Base-by-base conservation (phyloP, 23 tunicate species). In the Clavelina lepadiformis region DNA sequence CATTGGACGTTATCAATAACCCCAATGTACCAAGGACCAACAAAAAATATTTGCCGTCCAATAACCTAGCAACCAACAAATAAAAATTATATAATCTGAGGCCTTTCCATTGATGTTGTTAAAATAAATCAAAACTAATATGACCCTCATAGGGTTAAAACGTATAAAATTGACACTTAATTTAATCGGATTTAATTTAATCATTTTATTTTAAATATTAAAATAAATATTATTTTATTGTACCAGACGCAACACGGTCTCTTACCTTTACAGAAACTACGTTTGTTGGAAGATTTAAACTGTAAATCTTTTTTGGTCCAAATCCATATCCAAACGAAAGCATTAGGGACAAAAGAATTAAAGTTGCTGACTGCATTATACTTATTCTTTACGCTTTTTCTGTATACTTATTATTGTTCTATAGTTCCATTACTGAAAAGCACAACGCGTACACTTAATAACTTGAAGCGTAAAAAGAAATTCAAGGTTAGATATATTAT, bases 21-120 rank as follows among this genome's bases (percentile, higher is more conserved):
- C 2, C 80, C 80, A 51, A 91, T 91, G 65, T 91, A 78, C 51
- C 65, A 83, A 0, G 98, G 80, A 0, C 93, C 98, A 24, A 78
- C 62, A 23, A 91, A 51, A n/a, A 71, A 26, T 27, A 91, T 44
- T 31, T 83, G 81, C 41, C 45, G 64, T 27, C 75, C 75, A 23
- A 83, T 61, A 23, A 83, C 92, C 82, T 82, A 29, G 6, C 29
- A 8, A 26, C 11, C 7, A 6, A 13, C 6, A 53, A 20, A 18
- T 8, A 59, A 26, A 26, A 6, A 4, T 4, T 28, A 7, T 25
- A 59, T 28, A 29, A 53, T n/a, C n/a, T n/a, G n/a, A n/a, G n/a
- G n/a, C n/a, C n/a, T n/a, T n/a, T n/a, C n/a, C n/a, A n/a, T n/a
- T n/a, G 20, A n/a, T 53, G 20, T 53, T 53, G 20, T 53, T n/a